Evolutionary conservation across 1,140 invertebrate genomes (phyloP), one percentile per base, ranked within the genome.

Genomic region (Pseudoatta argentina): DNA sequence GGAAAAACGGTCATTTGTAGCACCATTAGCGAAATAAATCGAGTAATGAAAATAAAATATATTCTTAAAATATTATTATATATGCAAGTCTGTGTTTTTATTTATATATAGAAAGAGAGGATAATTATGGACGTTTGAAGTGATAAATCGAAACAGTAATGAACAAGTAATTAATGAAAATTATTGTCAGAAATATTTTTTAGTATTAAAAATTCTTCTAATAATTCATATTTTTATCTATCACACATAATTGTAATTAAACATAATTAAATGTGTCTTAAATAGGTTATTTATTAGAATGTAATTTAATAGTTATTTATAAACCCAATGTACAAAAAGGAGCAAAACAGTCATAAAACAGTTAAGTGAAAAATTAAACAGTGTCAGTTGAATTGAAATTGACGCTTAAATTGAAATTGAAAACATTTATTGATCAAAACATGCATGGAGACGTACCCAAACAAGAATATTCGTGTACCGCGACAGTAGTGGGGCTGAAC

Each of bases 401-500:
- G n/a, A 39, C 55, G 18, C 5, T 12, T 16, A 34, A 30, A 8
- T 24, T 18, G 1, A 21, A 53, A 66, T 24, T 59, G 1, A 34
- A 53, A 66, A 53, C 18, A 51, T 34, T 24, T 44, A 0, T 78
- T 66, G 18, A 78, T 48, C 30, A 30, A 78, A 63, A 64, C 18
- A 10, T 10, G 27, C 5, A 14, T 48, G n/a, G 16, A 34, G 63
- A 64, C n/a, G 57, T 34, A n/a, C 3, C 3, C 27, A 10, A 57
- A 21, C 18, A 72, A 48, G 34, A 30, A 34, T 44, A 24, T 21
- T 82, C 51, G 14, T 48, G 55, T 73, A 18, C 30, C 71, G 76
- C 21, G 82, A 76, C 30, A 64, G 82, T 53, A 55, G 71, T 24
- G 81, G 18, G 16, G 55, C n/a, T 64, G n/a, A 59, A 61, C 67